Conservation (phyloP, 2,888 invertebrate genomes). For the Microplitis manilae region DNA sequence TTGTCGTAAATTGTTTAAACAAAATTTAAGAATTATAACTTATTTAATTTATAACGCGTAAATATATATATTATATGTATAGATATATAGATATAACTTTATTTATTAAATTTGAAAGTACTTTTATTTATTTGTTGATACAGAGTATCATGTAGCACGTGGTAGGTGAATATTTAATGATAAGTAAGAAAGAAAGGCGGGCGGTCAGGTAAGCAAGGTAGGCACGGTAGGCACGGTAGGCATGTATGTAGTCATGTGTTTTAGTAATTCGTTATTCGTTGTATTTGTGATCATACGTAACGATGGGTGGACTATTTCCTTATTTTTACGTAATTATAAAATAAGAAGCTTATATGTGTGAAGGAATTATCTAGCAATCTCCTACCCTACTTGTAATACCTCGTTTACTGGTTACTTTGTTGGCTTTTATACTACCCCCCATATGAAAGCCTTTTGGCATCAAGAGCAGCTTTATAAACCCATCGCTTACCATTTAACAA, state of each 20-base stretch:
- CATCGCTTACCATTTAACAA: slow-evolving; percentile 59
- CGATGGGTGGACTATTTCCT: slow-evolving; percentile 35
- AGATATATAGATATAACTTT: no score
- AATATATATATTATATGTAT: no score
- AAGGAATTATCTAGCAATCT: neutral
- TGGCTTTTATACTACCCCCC: slow-evolving; percentile 53
- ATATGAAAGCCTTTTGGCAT: slow-evolving; percentile 62
- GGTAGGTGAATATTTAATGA: no score
- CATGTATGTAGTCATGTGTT: neutral
- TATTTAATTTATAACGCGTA: no score
- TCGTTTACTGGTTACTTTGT: neutral
- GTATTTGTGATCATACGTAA: slow-evolving; percentile 17
- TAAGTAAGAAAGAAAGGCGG: no score
- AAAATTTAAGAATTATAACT: neutral
- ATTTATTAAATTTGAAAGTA: no score
- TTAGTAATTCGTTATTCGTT: slow-evolving; percentile 25
- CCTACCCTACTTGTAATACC: slow-evolving; percentile 20
- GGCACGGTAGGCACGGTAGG: slow-evolving; percentile 25
- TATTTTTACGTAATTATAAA: slow-evolving; percentile 32
- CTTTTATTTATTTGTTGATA: neutral
- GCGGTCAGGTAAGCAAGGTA: neutral
- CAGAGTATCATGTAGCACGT: neutral
- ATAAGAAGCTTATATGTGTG: neutral
- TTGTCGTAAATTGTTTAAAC: slow-evolving; percentile 33
- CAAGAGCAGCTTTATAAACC: slow-evolving; percentile 68